These are phyloP conservation scores for Latrodectus elegans DNA, from an alignment of 2,888 invertebrate genomes.

Conservation along the genomic window DNA sequence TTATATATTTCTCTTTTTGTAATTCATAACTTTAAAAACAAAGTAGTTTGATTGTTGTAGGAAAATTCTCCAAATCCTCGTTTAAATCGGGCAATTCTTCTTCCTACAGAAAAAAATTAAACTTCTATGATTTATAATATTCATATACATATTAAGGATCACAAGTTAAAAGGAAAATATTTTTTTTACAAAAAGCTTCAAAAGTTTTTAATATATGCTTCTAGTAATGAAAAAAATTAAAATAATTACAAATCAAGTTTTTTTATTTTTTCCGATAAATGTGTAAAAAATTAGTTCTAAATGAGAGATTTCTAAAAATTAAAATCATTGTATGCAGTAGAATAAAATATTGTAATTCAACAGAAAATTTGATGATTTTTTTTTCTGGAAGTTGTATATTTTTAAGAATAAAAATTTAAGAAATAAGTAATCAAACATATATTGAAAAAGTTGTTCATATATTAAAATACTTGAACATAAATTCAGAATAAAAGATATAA, in stretches of 20 bases:
- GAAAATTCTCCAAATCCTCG: conserved; percentile 69
- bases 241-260: background rate
- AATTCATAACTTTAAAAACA: conserved; percentile 58
- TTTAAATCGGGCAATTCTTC: conserved; percentile 74
- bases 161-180: background rate
- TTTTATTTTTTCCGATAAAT: background rate
- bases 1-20: background rate
- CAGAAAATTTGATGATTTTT: too few species aligned
- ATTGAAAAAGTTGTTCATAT: too few species aligned
- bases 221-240: background rate
- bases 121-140: background rate
- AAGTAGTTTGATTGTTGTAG: conserved; percentile 52
- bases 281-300: too few species aligned
- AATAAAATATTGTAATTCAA: too few species aligned
- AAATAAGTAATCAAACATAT: too few species aligned
- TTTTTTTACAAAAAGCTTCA: background rate
- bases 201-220: background rate
- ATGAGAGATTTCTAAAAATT: too few species aligned
- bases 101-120: conserved; percentile 71
- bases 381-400: too few species aligned
- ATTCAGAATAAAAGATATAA: too few species aligned
- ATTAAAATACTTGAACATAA: too few species aligned
- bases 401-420: too few species aligned
- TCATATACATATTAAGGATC: background rate
- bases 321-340: too few species aligned